Conservation (phyloP, 2,113 vertebrate genomes). For the Trogon melanurus region DNA sequence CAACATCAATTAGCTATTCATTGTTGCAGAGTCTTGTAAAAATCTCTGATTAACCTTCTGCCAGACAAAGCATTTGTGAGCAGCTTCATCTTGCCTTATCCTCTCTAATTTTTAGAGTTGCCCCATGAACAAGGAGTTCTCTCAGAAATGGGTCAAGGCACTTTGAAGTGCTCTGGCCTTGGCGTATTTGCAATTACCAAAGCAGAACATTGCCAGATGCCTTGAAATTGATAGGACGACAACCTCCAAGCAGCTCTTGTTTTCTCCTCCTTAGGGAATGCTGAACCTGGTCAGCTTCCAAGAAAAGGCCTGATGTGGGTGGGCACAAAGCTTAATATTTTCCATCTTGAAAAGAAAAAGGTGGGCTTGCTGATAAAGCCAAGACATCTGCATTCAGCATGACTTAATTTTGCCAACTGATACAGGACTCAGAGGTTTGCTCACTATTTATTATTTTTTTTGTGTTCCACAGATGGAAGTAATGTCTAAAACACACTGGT, state of each 20-base stretch:
- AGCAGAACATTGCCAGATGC: constrained; percentile 10
- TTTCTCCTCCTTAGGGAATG: not conserved
- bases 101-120: not conserved
- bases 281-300: not conserved
- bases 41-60: not conserved
- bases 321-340: constrained; percentile 10
- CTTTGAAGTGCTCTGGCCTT: not conserved
- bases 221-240: not conserved
- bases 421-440: not conserved
- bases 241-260: not conserved
- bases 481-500: not conserved
- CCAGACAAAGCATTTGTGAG: not conserved
- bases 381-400: constrained; percentile 31
- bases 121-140: not conserved
- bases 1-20: not conserved
- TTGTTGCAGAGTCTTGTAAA: not conserved
- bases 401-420: not conserved
- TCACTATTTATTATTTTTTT: constrained; percentile 1
- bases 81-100: not conserved
- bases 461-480: constrained; percentile 35
- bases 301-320: not conserved
- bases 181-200: not conserved
- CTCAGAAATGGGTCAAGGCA: not conserved
- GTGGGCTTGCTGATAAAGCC: not conserved
- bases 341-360: constrained; percentile 12